phyloP scores from a whole-genome alignment of 1,140 invertebrate species.

The Ips typographus region DNA sequence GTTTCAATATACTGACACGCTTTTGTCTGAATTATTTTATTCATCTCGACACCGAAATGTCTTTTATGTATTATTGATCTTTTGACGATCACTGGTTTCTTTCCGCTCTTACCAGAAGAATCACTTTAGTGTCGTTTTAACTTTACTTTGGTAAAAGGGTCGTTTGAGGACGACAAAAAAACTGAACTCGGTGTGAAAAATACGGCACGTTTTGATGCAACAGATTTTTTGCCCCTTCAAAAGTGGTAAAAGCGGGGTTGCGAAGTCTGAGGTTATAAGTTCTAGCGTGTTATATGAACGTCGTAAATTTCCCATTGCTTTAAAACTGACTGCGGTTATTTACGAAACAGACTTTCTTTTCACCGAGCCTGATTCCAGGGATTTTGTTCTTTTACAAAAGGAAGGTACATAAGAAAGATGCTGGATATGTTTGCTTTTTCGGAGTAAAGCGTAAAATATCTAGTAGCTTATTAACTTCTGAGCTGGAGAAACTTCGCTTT shows the following conservation, averaged over 20 bases:
- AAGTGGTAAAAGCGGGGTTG: constrained; percentile 1
- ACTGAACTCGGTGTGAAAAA: not conserved
- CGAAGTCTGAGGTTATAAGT: not conserved
- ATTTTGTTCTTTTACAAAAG: too few relatives aligned
- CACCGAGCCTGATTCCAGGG: not conserved
- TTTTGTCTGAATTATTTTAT: constrained; percentile 10
- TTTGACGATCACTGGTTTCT: constrained; percentile 11
- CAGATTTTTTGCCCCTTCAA: constrained; percentile 7
- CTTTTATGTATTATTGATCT: constrained; percentile 14
- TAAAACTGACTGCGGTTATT: constrained; percentile 1
- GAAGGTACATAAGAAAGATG: too few relatives aligned
- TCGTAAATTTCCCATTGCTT: constrained; percentile 2
- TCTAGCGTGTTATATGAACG: not conserved
- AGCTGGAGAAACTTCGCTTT: too few relatives aligned
- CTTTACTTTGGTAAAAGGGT: constrained; percentile 9
- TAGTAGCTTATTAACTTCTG: too few relatives aligned
- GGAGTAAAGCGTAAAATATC: too few relatives aligned
- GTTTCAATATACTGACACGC: not conserved
- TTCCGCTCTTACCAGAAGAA: constrained; percentile 1
- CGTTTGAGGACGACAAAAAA: constrained; percentile 6
- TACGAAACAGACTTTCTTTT: not conserved
- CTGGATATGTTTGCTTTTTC: too few relatives aligned
- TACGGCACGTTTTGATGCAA: constrained; percentile 2
- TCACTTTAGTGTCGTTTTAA: constrained; percentile 17
- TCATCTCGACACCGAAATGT: constrained; percentile 3